Evolutionary conservation across 2,888 invertebrate species (phyloP).

Genomic region (Melitaea athalia): DNA sequence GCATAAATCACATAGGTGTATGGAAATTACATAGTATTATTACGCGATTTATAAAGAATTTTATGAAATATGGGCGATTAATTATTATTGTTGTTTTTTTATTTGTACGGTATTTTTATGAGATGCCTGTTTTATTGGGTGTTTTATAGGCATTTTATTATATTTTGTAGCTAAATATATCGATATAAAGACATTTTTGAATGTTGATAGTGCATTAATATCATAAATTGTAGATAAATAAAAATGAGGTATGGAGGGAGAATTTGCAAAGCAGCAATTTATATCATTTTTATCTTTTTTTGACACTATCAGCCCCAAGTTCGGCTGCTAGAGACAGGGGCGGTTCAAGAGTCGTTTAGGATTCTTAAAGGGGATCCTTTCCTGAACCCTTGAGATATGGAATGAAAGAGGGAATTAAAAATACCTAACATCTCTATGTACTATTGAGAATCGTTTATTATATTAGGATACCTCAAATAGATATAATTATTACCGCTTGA

Average conservation of each 20-base stretch:
- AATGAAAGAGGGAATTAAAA: constrained; percentile 33
- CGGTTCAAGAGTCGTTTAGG: constrained; percentile 73
- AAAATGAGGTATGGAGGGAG: constrained; percentile 49
- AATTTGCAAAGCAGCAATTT: constrained; percentile 66
- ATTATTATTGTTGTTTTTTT: constrained; percentile 12
- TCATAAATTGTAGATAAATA: constrained; percentile 31
- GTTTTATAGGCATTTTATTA: not conserved
- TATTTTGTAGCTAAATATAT: constrained; percentile 1
- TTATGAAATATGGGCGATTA: constrained; percentile 8
- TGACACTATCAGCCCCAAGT: constrained; percentile 79
- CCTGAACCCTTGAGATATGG: constrained; percentile 68
- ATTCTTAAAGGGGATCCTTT: constrained; percentile 52
- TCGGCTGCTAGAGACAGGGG: constrained; percentile 72
- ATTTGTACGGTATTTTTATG: not conserved
- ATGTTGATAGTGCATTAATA: constrained; percentile 24
- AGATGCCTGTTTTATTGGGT: not conserved
- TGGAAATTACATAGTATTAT: constrained; percentile 17
- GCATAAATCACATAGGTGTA: constrained; percentile 12
- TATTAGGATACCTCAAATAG: no score
- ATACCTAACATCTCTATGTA: constrained; percentile 12
- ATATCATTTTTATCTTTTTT: constrained; percentile 82
- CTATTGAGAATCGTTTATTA: not conserved
- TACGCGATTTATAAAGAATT: constrained; percentile 15
- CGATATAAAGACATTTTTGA: constrained; percentile 12
- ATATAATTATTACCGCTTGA: not conserved